A percentile compares a stretch with the other conserved stretches of the same genome.
Evolutionary conservation across 2,888 invertebrate species (phyloP).

Genomic region (Gandaritis pyraliata): DNA sequence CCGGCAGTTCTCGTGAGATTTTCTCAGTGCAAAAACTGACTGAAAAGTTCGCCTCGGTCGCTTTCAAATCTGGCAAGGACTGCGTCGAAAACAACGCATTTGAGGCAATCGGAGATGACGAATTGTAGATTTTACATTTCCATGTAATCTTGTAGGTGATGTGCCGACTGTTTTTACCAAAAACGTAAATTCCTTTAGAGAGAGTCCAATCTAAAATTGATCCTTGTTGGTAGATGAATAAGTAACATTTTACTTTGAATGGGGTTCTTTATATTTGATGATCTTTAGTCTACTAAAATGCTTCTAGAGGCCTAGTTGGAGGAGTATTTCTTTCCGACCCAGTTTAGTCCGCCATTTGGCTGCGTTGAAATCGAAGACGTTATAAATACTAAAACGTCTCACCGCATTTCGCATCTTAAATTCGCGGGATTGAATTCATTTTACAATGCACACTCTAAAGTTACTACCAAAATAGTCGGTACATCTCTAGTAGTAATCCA

Average conservation of each 20-base stretch:
- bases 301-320: too few species aligned
- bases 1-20: slow-evolving; percentile 85
- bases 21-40: slow-evolving; percentile 91
- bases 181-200: too few species aligned
- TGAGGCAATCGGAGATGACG: slow-evolving; percentile 97
- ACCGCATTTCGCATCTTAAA: neutral
- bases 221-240: too few species aligned
- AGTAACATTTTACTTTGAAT: too few species aligned
- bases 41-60: slow-evolving; percentile 88
- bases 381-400: too few species aligned
- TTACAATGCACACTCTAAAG: neutral
- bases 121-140: slow-evolving; percentile 84
- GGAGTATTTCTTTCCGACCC: too few species aligned
- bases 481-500: slow-evolving; percentile 14
- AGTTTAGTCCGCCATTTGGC: too few species aligned
- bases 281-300: too few species aligned
- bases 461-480: slow-evolving; percentile 7
- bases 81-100: slow-evolving; percentile 96
- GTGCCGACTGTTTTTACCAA: slow-evolving; percentile 16
- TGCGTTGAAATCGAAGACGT: too few species aligned
- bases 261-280: too few species aligned
- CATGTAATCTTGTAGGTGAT: slow-evolving; percentile 13
- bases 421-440: neutral
- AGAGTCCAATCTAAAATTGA: too few species aligned
- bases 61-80: slow-evolving; percentile 88